Conservation (phyloP, 2,113 vertebrate species). For the Dolichotis patagonum region DNA sequence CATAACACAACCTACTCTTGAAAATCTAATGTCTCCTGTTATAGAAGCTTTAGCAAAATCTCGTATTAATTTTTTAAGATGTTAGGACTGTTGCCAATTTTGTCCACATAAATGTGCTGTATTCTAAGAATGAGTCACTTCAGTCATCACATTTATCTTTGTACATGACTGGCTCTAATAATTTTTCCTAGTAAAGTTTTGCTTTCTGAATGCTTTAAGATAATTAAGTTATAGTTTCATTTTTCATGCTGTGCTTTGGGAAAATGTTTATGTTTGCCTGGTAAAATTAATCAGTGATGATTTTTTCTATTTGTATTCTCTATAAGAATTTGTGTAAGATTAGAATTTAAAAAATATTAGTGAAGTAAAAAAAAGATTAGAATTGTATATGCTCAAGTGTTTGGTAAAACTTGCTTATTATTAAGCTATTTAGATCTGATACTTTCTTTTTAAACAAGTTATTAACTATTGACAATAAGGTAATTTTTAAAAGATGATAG, state of each 20-base stretch:
- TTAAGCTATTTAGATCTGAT: background rate
- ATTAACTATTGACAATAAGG: background rate
- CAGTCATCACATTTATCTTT: background rate
- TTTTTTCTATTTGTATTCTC: background rate
- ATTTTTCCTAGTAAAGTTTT: constrained; percentile 17
- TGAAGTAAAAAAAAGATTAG: background rate
- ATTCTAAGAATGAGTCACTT: background rate
- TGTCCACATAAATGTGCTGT: constrained; percentile 22
- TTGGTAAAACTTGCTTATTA: constrained; percentile 13
- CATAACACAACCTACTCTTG: background rate
- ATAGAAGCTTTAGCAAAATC: background rate
- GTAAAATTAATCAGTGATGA: constrained; percentile 22
- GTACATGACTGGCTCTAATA: background rate
- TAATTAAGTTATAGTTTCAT: background rate
- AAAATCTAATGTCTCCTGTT: background rate
- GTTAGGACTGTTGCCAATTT: background rate
- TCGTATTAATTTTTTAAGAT: background rate
- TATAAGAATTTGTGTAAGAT: constrained; percentile 5
- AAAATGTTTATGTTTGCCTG: background rate
- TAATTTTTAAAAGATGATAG: constrained; percentile 5
- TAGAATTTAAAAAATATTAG: background rate
- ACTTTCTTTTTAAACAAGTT: background rate
- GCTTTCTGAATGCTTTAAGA: constrained; percentile 38
- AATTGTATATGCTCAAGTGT: background rate
- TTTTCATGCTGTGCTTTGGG: background rate